Base-by-base conservation (phyloP, 2,888 invertebrate species). In the Unio delphinus region DNA sequence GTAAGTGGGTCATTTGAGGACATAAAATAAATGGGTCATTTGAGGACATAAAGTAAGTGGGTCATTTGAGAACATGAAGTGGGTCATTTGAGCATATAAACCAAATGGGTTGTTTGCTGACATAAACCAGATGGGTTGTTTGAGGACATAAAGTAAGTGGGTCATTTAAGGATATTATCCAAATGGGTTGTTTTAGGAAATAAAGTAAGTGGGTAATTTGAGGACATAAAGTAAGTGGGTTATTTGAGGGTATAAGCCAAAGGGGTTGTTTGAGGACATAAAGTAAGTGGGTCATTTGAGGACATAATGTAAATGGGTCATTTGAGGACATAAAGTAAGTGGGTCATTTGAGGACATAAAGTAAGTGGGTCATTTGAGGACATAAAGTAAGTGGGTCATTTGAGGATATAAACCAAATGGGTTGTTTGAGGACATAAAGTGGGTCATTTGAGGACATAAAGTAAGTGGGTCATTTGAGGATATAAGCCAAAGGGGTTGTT, bases 181-280 rank as follows among this genome's bases (percentile, higher is more conserved):
- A 15, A 74, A 73, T 69, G 73, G 81, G 4, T 69, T 84, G 23
- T 72, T 87, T 56, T 65, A 61, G 23, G 63, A 77, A 8, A 70
- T 55, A 54, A 58, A 26, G 64, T 65, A 57, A 56, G 28, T 65
- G 34, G 23, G 34, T 34, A 1, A 7, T 34, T 34, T 34, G 34
- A 1, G 34, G 34, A 34, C 34, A 34, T 34, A 7, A 34, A 34
- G 34, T 34, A 34, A 34, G 6, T 34, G 34, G 34, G 8, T 65
- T 34, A 8, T 34, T 34, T 34, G 7, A 7, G 34, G 34, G 1
- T 8, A 34, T 67, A 70, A 67, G 23, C 23, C 23, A 23, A 23
- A 23, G 23, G 34, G 34, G 8, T 65, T 34, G 34, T 34, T 34
- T 34, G 7, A 7, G 34, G 34, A 7, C 34, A 34, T 67, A 70